These are phyloP conservation scores for Astyanax mexicanus DNA, from an alignment of 2,797 vertebrate species.

Conservation along the genomic window DNA sequence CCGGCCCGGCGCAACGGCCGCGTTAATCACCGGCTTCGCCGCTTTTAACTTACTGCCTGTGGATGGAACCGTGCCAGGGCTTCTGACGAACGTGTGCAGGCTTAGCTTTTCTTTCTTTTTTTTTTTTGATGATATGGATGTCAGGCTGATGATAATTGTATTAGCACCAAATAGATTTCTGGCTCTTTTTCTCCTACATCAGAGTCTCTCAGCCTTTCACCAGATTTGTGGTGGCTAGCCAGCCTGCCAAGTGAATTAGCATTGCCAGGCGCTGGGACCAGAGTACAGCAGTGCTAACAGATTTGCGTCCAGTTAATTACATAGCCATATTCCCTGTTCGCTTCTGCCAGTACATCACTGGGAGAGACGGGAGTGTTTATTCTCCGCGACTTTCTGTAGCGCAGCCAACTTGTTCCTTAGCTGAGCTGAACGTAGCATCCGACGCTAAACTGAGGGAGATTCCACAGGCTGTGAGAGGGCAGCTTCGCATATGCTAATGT, in stretches of 20 bases:
- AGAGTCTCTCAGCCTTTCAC: background rate
- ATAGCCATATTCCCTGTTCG: background rate
- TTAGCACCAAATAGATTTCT: slow-evolving; percentile 20
- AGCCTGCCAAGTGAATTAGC: slow-evolving; percentile 11
- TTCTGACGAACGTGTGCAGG: background rate
- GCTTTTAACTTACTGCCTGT: background rate
- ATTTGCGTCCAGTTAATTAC: slow-evolving; percentile 49
- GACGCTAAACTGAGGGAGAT: background rate
- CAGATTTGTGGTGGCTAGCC: slow-evolving; percentile 30
- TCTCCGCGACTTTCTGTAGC: background rate
- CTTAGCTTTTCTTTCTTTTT: background rate
- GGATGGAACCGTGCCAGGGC: background rate
- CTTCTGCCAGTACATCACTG: background rate
- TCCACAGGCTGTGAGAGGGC: background rate
- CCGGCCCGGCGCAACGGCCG: background rate
- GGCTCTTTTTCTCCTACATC: background rate
- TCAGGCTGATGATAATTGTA: background rate
- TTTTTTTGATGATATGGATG: background rate
- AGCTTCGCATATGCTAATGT: background rate
- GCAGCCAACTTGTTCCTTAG: background rate
- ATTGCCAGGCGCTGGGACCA: slow-evolving; percentile 29
- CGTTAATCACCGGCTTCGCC: background rate
- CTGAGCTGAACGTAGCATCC: background rate
- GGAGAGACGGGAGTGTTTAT: slow-evolving; percentile 6
- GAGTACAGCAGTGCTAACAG: slow-evolving; percentile 31